Conservation (phyloP, 2,888 invertebrate genomes). For the Atethmia centrago region DNA sequence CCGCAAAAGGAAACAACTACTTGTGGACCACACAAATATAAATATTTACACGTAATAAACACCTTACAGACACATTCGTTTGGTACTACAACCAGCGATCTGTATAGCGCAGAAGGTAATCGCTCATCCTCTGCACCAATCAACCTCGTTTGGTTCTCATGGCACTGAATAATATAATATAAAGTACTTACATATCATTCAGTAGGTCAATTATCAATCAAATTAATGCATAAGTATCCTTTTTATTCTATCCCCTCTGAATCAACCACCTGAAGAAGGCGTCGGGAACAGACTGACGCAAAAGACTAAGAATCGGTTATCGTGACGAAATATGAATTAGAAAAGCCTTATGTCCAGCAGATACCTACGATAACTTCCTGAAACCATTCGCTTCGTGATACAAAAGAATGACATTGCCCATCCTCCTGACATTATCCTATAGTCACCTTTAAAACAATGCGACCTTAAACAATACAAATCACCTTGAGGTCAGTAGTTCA, state of each 20-base stretch:
- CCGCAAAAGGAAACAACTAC: neutral
- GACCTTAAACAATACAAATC: constrained; percentile 45
- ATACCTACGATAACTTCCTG: neutral
- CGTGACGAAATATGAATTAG: neutral
- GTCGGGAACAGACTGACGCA: neutral
- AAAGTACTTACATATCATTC: neutral
- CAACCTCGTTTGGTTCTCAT: too few relatives aligned
- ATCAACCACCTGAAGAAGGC: neutral
- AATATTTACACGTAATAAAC: neutral
- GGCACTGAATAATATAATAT: too few relatives aligned
- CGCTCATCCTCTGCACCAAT: too few relatives aligned
- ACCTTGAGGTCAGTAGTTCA: constrained; percentile 52
- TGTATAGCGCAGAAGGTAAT: too few relatives aligned
- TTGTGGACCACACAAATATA: neutral
- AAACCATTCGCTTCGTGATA: neutral
- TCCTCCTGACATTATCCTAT: constrained; percentile 27
- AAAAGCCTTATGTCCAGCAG: neutral
- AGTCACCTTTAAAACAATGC: constrained; percentile 40
- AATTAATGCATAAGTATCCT: neutral
- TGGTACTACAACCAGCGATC: too few relatives aligned
- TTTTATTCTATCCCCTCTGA: neutral
- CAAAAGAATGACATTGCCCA: neutral
- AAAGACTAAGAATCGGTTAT: neutral
- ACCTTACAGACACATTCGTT: too few relatives aligned
- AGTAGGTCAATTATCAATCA: neutral